A percentile compares a stretch with the other conserved stretches of the same genome.
Conservation (phyloP, 2,888 invertebrate genomes). For the Sicus ferrugineus region DNA sequence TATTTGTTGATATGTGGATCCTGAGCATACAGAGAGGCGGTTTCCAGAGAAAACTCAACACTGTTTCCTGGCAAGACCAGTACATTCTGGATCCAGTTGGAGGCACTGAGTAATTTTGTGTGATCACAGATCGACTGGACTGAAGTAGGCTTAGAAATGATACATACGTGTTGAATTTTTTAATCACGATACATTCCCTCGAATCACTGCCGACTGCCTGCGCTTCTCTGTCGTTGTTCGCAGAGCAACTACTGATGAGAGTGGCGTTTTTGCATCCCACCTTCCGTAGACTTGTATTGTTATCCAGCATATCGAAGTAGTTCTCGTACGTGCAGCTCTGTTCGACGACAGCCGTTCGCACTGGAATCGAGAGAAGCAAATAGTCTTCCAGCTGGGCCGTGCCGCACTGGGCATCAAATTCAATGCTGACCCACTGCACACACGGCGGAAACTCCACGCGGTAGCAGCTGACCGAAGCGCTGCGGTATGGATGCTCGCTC, state of each 20-base stretch:
- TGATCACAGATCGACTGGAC: too few species aligned
- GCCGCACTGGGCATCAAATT: slow-evolving; percentile 91
- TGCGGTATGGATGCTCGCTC: slow-evolving; percentile 96
- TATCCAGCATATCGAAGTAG: slow-evolving; percentile 59
- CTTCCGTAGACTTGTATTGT: slow-evolving; percentile 49
- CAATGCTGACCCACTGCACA: slow-evolving; percentile 91
- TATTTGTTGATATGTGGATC: slow-evolving; percentile 84
- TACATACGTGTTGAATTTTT: slow-evolving; percentile 70
- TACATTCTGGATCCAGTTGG: slow-evolving; percentile 84
- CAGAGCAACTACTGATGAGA: slow-evolving; percentile 53
- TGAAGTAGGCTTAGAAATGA: background rate
- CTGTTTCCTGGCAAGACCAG: slow-evolving; percentile 91
- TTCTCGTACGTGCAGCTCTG: slow-evolving; percentile 49
- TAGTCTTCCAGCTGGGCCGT: slow-evolving; percentile 95
- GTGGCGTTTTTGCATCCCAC: slow-evolving; percentile 48
- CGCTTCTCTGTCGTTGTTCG: slow-evolving; percentile 48
- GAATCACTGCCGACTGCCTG: slow-evolving; percentile 32
- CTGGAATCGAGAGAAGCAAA: slow-evolving; percentile 75
- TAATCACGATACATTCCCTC: slow-evolving; percentile 71
- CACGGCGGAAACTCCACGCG: slow-evolving; percentile 87
- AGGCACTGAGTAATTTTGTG: too few species aligned
- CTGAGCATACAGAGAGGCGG: slow-evolving; percentile 92
- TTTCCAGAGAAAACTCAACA: slow-evolving; percentile 94
- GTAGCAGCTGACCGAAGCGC: slow-evolving; percentile 82
- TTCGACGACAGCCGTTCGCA: slow-evolving; percentile 49